Evolutionary conservation across 2,888 invertebrate species (phyloP).

Genomic region (Himalopsyche anomala): DNA sequence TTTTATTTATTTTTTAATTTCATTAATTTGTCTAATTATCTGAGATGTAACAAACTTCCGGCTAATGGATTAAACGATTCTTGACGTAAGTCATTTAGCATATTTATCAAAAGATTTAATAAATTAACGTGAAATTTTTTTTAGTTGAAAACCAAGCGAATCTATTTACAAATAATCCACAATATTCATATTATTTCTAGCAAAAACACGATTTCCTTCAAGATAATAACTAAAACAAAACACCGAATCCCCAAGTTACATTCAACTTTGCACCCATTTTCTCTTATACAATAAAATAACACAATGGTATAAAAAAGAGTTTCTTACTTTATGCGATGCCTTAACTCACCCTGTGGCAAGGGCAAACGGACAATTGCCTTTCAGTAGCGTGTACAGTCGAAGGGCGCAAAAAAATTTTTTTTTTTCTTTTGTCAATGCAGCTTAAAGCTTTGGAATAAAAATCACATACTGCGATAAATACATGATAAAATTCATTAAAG

Average conservation of each 20-base stretch:
- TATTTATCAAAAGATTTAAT: too few species aligned
- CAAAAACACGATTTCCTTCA: constrained; percentile 2
- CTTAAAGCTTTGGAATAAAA: too few species aligned
- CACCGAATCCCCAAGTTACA: neutral
- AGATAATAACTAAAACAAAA: constrained; percentile 20
- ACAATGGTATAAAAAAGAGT: constrained; percentile 13
- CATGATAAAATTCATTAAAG: too few species aligned
- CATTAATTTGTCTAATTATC: too few species aligned
- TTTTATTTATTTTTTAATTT: too few species aligned
- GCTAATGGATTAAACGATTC: too few species aligned
- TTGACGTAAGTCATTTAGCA: too few species aligned
- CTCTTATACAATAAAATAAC: neutral
- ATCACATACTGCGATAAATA: too few species aligned
- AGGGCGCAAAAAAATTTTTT: neutral
- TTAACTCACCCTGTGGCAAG: constrained; percentile 15
- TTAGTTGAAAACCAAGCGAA: too few species aligned
- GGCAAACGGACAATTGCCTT: constrained; percentile 26
- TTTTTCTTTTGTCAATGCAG: too few species aligned
- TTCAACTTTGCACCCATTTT: constrained; percentile 26
- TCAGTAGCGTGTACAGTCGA: neutral
- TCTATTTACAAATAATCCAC: neutral
- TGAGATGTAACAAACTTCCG: too few species aligned
- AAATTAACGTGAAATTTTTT: too few species aligned
- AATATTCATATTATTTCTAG: neutral
- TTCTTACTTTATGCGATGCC: neutral